Evolutionary conservation across 2,113 vertebrate genomes (phyloP).

Genomic region (Festucalex cinctus): DNA sequence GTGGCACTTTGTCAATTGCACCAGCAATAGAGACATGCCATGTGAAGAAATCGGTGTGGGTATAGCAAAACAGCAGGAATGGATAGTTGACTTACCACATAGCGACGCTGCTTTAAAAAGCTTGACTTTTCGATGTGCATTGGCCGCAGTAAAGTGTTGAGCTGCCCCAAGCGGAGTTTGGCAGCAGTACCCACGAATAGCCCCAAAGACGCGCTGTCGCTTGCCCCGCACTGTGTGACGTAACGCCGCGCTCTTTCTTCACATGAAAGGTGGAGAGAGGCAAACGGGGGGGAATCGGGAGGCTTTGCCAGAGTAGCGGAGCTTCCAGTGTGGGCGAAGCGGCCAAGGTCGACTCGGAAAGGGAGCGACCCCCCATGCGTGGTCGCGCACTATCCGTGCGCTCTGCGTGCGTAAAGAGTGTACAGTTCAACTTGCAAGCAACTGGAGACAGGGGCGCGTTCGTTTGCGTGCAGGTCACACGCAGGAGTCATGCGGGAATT

Average conservation of each 20-base stretch:
- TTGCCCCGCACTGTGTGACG: slow-evolving; percentile 77
- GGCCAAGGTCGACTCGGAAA: slow-evolving; percentile 35
- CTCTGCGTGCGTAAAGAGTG: slow-evolving; percentile 56
- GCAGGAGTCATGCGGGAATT: slow-evolving; percentile 21
- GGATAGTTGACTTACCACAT: slow-evolving; percentile 66
- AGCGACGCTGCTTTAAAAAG: slow-evolving; percentile 55
- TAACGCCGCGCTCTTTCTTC: slow-evolving; percentile 68
- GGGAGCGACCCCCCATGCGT: slow-evolving; percentile 47
- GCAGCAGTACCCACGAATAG: slow-evolving; percentile 71
- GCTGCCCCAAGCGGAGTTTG: slow-evolving; percentile 67
- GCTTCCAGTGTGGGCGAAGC: slow-evolving; percentile 44
- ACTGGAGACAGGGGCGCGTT: not conserved
- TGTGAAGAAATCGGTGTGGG: slow-evolving; percentile 49
- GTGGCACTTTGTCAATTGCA: slow-evolving; percentile 58
- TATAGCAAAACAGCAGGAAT: slow-evolving; percentile 41
- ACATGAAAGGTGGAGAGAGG: slow-evolving; percentile 64
- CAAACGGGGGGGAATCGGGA: slow-evolving; percentile 26
- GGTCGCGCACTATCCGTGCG: slow-evolving; percentile 35
- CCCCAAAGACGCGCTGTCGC: slow-evolving; percentile 70
- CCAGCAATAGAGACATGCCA: slow-evolving; percentile 65
- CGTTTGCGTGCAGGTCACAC: not conserved
- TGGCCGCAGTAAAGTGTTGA: slow-evolving; percentile 63
- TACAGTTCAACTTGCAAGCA: not conserved
- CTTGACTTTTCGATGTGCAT: slow-evolving; percentile 57
- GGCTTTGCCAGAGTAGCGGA: slow-evolving; percentile 39